A percentile compares a stretch with the other conserved stretches of the same genome.
phyloP scores from a whole-genome alignment of 2,113 vertebrate genomes.

The Lepisosteus osseus region DNA sequence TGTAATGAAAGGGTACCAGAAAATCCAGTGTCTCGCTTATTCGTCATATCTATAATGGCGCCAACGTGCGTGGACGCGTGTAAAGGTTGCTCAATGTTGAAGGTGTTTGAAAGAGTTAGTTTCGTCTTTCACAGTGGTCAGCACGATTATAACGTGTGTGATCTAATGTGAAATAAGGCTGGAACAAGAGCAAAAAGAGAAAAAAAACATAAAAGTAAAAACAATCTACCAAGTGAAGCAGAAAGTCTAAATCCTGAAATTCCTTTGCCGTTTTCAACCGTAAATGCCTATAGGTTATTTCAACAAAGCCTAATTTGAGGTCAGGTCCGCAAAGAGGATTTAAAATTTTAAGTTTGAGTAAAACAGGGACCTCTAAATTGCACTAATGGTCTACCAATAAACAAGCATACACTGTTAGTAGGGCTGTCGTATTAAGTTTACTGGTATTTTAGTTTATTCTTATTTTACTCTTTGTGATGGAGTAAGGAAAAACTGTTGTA shows the following conservation, averaged over 20 bases:
- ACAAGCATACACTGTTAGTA: no score
- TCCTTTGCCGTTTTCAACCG: conserved; percentile 66
- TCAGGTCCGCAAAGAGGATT: conserved; percentile 11
- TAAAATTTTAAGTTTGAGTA: no score
- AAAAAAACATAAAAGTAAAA: conserved; percentile 18
- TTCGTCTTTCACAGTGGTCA: conserved; percentile 6
- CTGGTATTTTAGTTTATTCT: no score
- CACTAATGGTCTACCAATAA: no score
- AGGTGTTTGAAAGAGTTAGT: conserved; percentile 6
- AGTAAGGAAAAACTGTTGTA: no score
- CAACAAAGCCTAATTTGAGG: conserved; percentile 31
- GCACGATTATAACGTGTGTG: conserved; percentile 6
- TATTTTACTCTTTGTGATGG: no score
- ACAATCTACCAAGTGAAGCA: conserved; percentile 49
- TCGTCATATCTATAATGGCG: conserved; percentile 10
- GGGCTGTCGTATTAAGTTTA: no score
- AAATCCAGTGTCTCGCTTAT: neutral
- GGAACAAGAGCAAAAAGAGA: conserved; percentile 13
- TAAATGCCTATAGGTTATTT: conserved; percentile 63
- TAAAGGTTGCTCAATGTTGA: conserved; percentile 16
- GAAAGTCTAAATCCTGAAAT: conserved; percentile 59
- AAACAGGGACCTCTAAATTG: no score
- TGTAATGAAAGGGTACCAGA: no score
- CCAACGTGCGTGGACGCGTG: conserved; percentile 7
- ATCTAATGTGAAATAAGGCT: conserved; percentile 3